Evolutionary conservation across 2,797 vertebrate species (phyloP).

Genomic region (Phoxinus dragarum): DNA sequence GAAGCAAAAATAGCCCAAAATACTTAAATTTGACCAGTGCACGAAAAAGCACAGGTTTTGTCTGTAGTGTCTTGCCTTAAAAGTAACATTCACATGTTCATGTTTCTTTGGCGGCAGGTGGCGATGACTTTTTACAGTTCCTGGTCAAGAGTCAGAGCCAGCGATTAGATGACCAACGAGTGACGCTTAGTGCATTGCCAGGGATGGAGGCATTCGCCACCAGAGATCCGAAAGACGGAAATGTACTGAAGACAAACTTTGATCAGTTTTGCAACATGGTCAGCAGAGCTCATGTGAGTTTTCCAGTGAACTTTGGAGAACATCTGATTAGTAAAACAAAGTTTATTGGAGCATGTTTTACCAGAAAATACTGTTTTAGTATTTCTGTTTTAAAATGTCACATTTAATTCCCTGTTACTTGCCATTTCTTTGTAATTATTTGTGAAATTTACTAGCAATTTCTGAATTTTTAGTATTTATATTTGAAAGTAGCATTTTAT

Average conservation of each 20-base stretch:
- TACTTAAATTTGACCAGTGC: background rate
- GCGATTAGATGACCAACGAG: conserved; percentile 72
- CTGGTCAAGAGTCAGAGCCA: conserved; percentile 72
- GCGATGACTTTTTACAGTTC: conserved; percentile 73
- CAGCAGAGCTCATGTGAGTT: conserved; percentile 13
- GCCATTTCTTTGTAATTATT: background rate
- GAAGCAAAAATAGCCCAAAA: background rate
- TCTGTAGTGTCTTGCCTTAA: background rate
- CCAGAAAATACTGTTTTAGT: background rate
- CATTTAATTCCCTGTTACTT: background rate
- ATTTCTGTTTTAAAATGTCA: background rate
- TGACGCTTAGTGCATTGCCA: conserved; percentile 64
- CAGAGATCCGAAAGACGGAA: conserved; percentile 32
- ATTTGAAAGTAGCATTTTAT: background rate
- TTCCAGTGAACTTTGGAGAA: background rate
- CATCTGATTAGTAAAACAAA: background rate
- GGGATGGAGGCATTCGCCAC: conserved; percentile 59
- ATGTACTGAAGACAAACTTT: conserved; percentile 29
- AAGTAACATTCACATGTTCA: background rate
- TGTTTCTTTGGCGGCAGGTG: conserved; percentile 59
- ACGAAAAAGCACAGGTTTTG: background rate
- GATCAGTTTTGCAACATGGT: conserved; percentile 49
- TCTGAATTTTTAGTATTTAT: no score
- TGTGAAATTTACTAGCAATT: background rate
- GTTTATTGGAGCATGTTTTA: background rate